Conservation (phyloP, 92 coral and sea anemone genomes). For the Porites rus region DNA sequence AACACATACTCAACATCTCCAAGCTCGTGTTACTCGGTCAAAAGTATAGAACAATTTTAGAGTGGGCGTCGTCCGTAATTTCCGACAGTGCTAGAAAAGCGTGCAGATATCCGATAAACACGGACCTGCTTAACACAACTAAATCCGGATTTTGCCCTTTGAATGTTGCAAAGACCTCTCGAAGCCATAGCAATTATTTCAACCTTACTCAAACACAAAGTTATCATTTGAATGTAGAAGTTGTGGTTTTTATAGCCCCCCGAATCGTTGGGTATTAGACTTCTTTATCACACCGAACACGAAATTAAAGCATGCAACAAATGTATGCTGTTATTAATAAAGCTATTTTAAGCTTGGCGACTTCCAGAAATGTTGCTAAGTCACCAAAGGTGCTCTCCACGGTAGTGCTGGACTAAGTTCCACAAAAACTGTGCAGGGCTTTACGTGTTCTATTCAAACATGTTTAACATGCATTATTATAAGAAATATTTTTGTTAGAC, state of each 20-base stretch:
- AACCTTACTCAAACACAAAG: not conserved
- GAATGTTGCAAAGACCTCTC: not conserved
- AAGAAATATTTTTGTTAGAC: too few relatives aligned
- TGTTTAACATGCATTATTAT: too few relatives aligned
- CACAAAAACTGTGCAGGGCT: too few relatives aligned
- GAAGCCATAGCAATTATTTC: not conserved
- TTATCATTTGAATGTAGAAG: not conserved
- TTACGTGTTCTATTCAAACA: too few relatives aligned
- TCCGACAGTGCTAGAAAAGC: not conserved
- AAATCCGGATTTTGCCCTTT: not conserved
- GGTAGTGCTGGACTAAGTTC: too few relatives aligned
- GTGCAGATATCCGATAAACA: not conserved
- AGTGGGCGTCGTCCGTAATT: not conserved
- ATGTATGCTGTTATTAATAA: not conserved
- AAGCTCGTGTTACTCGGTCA: not conserved
- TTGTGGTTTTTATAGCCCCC: not conserved
- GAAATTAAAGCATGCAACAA: not conserved
- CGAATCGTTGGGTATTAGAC: not conserved
- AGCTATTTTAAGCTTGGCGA: not conserved
- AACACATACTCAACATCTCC: not conserved
- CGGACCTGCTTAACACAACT: too few relatives aligned
- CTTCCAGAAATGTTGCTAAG: not conserved
- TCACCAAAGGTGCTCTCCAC: too few relatives aligned
- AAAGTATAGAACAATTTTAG: not conserved
- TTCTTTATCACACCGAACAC: not conserved